These are phyloP conservation scores for Albula glossodonta DNA, from an alignment of 2,113 vertebrate species.

Conservation along the genomic window DNA sequence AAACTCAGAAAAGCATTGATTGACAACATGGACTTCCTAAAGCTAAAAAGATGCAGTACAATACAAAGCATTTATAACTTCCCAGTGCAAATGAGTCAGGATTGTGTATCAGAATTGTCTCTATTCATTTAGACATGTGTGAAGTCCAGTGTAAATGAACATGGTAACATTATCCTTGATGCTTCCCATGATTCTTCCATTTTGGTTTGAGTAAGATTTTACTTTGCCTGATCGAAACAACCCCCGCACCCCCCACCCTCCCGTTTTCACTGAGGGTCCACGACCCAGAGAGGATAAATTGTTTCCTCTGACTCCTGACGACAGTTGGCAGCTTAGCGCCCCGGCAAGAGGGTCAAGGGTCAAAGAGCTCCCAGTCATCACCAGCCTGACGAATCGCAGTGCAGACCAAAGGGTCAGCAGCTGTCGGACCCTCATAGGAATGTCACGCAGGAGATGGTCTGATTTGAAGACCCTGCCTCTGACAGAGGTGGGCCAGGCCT, in stretches of 20 bases:
- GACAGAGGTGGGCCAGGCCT: conserved; percentile 24
- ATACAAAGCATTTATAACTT: too few species aligned
- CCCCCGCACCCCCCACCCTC: not conserved
- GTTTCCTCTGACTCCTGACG: conserved; percentile 49
- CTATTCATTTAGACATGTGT: not conserved
- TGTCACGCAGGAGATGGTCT: conserved; percentile 18
- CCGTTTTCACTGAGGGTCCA: conserved; percentile 39
- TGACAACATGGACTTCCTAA: too few species aligned
- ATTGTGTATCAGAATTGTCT: too few species aligned
- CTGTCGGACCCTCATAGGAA: conserved; percentile 38
- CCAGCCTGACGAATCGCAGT: conserved; percentile 34
- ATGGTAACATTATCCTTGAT: not conserved
- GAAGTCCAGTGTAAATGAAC: not conserved
- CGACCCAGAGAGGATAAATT: conserved; percentile 50
- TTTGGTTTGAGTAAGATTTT: not conserved
- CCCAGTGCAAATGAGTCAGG: too few species aligned
- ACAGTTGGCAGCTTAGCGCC: conserved; percentile 57
- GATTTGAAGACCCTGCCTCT: not conserved
- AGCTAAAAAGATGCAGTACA: too few species aligned
- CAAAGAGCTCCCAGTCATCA: conserved; percentile 42
- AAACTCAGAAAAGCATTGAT: too few species aligned
- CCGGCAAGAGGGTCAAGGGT: conserved; percentile 42
- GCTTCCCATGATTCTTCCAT: not conserved
- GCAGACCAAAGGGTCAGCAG: conserved; percentile 29
- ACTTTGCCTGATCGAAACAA: not conserved